Evolutionary conservation across 2,888 invertebrate species (phyloP), one percentile per base, ranked within the genome.

Genomic region (Megaustenia siamemsis): DNA sequence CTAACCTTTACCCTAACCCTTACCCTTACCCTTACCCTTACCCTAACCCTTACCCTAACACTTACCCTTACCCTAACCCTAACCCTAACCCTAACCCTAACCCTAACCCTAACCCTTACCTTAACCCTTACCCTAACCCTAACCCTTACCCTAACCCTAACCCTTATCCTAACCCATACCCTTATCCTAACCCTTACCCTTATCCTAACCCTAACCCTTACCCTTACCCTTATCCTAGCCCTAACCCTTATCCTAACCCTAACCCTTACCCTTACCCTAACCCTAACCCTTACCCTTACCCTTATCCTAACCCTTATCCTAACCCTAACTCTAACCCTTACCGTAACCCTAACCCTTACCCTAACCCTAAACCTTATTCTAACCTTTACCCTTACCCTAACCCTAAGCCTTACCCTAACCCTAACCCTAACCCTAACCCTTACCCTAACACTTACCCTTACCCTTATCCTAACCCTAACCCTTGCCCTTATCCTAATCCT

Each of bases 361-460:
- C 86, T 69, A 84, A 86, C 86, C 87, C 86, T 86, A 87, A 87
- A 87, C 89, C 86, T 83, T 88, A 88, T 88, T 87, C 86, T 87
- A 89, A 86, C 89, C 88, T 85, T 88, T 84, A 85, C 87, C 88
- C 86, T 75, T 82, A 87, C 85, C 88, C 87, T 81, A 86, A 88
- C 85, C 88, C 88, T 86, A 87, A 87, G 82, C 89, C 88, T 86
- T 87, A 87, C 86, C 86, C 86, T 83, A 79, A 87, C 86, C 88
- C 87, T 84, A 85, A 87, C 87, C 89, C 84, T 63, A 85, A 86
- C 82, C 88, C 87, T 85, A 86, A 87, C 86, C 86, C 88, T 75
- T 77, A 75, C 83, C 80, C 69, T 66, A 80, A 80, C 76, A 68
- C 66, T 43, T 68, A 80, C 80, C 69, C 80, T 82, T 73, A 82